These are phyloP conservation scores for Heloderma charlesbogerti DNA, from an alignment of 2,113 vertebrate species.

Conservation along the genomic window DNA sequence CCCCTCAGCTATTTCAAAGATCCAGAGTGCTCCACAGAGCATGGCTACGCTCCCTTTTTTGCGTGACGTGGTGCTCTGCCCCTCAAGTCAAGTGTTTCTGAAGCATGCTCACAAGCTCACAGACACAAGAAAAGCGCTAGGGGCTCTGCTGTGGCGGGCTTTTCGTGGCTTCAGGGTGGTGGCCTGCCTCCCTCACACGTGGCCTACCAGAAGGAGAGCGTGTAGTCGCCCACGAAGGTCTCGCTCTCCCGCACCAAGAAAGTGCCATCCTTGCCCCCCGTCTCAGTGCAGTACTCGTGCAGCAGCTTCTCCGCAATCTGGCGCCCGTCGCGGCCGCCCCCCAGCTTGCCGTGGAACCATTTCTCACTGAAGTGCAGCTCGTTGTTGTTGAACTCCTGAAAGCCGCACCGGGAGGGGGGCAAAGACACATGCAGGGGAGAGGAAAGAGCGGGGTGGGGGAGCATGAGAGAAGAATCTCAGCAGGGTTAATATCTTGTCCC, in stretches of 20 bases:
- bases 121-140: fast-evolving
- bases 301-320: constrained; percentile 90
- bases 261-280: constrained; percentile 86
- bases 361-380: constrained; percentile 88
- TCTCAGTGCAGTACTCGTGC: constrained; percentile 86
- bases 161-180: neutral
- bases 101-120: neutral
- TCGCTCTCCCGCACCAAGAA: constrained; percentile 90
- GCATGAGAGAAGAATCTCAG: neutral
- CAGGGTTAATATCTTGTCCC: neutral
- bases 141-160: fast-evolving
- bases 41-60: neutral
- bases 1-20: too few relatives aligned
- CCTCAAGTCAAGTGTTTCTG: neutral
- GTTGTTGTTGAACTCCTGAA: constrained; percentile 88
- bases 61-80: too few relatives aligned
- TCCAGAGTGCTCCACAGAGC: neutral
- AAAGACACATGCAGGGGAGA: neutral
- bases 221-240: constrained; percentile 90
- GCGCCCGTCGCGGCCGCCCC: constrained; percentile 84
- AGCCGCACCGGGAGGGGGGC: too few relatives aligned
- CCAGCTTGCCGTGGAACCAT: constrained; percentile 90
- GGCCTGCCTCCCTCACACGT: constrained; percentile 6
- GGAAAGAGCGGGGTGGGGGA: neutral
- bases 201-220: constrained; percentile 87